Evolutionary conservation across 2,888 invertebrate species (phyloP).

Genomic region (Leucozona laternaria): DNA sequence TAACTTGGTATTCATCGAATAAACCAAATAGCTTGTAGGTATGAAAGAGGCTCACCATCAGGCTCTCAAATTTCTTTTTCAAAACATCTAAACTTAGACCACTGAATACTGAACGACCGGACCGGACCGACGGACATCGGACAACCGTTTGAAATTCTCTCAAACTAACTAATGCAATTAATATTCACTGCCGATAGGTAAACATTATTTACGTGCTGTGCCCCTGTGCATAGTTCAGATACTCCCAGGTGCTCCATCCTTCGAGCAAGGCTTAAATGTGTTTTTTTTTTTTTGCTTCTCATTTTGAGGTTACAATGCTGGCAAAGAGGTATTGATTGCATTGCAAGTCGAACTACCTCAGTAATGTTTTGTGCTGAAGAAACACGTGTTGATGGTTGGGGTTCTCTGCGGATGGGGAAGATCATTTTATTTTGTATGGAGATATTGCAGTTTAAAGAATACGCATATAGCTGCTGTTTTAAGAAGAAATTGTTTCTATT

Average conservation of each 20-base stretch:
- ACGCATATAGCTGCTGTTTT: neutral
- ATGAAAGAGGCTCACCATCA: conserved; percentile 15
- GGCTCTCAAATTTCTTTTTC: conserved; percentile 22
- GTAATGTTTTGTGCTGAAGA: conserved; percentile 56
- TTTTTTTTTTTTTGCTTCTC: neutral
- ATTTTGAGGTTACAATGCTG: conserved; percentile 31
- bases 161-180: conserved; percentile 81
- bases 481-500: neutral
- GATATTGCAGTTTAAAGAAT: neutral
- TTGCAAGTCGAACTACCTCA: conserved; percentile 57
- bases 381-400: conserved; percentile 59
- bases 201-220: conserved; percentile 84
- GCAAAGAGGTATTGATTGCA: conserved; percentile 66
- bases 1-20: neutral
- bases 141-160: conserved; percentile 37
- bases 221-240: conserved; percentile 40
- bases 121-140: neutral
- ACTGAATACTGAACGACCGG: neutral
- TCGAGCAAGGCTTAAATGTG: conserved; percentile 15
- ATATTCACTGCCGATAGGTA: conserved; percentile 84
- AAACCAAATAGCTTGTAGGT: neutral
- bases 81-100: conserved; percentile 35
- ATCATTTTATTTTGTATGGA: conserved; percentile 37
- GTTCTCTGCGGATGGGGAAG: conserved; percentile 22
- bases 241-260: conserved; percentile 59